Conservation (phyloP, 2,797 vertebrate genomes). For the Austrolebias charrua region DNA sequence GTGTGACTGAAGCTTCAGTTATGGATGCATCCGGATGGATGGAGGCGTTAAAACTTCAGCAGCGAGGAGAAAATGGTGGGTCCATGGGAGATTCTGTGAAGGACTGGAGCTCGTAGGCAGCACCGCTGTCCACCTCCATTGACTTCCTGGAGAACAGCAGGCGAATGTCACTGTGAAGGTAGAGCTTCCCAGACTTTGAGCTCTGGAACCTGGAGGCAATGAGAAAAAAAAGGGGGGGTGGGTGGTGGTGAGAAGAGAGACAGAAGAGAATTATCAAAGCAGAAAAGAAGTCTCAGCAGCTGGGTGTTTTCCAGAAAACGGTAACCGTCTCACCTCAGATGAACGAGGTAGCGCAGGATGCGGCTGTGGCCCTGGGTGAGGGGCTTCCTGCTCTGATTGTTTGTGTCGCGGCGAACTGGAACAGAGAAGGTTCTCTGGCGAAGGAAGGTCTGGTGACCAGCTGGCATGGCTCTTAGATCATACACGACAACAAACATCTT, state of each 20-base stretch:
- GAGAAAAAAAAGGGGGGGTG: neutral
- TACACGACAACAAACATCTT: conserved; percentile 99
- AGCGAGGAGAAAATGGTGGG: conserved; percentile 93
- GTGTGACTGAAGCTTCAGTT: conserved; percentile 49
- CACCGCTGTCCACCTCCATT: conserved; percentile 99
- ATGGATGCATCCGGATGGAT: conserved; percentile 36
- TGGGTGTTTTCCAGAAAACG: neutral
- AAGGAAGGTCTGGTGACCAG: conserved; percentile 98
- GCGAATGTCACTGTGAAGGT: conserved; percentile 99
- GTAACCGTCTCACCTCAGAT: conserved; percentile 87
- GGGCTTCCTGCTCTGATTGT: conserved; percentile 85
- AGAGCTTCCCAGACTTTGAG: conserved; percentile 99
- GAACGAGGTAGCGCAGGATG: conserved; percentile 98
- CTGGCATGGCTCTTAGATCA: conserved; percentile 95
- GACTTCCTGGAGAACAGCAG: conserved; percentile 99
- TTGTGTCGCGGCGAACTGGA: conserved; percentile 90
- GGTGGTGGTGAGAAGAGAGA: neutral
- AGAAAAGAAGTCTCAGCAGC: neutral
- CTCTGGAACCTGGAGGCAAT: conserved; percentile 92
- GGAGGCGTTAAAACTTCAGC: conserved; percentile 76
- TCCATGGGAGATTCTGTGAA: conserved; percentile 95
- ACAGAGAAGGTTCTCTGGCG: conserved; percentile 99
- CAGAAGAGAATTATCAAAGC: neutral
- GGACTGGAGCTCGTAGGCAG: conserved; percentile 98
- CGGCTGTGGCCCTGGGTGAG: conserved; percentile 84